phyloP scores from a whole-genome alignment of 1,140 invertebrate genomes.

The Macrotrachela quadricornifera region DNA sequence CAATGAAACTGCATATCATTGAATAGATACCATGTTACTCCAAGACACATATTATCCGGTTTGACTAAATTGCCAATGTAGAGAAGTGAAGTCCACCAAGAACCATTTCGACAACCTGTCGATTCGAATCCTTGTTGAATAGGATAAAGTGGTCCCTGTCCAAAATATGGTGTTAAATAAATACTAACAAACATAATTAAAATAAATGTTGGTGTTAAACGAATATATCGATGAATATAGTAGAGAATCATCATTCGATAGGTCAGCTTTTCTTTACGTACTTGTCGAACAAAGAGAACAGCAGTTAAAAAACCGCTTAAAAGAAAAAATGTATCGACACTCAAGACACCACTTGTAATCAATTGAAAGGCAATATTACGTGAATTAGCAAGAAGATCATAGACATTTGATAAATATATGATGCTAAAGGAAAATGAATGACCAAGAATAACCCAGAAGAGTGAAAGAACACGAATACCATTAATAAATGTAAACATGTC shows the following conservation, averaged over 20 bases:
- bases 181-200: constrained; percentile 17
- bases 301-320: constrained; percentile 37
- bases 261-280: constrained; percentile 15
- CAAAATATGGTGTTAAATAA: constrained; percentile 16
- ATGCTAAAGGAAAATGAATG: too few species aligned
- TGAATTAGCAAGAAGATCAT: too few species aligned
- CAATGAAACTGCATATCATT: constrained; percentile 58
- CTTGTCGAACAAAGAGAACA: constrained; percentile 34
- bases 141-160: constrained; percentile 16
- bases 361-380: constrained; percentile 13
- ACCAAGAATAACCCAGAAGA: too few species aligned
- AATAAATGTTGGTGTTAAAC: constrained; percentile 18
- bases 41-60: constrained; percentile 40
- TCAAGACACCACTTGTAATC: constrained; percentile 52
- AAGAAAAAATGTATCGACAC: constrained; percentile 73
- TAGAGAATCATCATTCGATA: not conserved
- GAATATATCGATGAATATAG: constrained; percentile 1
- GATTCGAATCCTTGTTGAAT: not conserved
- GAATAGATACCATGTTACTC: constrained; percentile 51
- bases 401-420: too few species aligned
- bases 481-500: too few species aligned
- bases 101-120: constrained; percentile 38
- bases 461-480: not conserved
- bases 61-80: constrained; percentile 60
- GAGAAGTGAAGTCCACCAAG: constrained; percentile 59